These are phyloP conservation scores for Anthopleura xanthogrammica DNA, from an alignment of 92 coral and sea anemone genomes.

Conservation along the genomic window DNA sequence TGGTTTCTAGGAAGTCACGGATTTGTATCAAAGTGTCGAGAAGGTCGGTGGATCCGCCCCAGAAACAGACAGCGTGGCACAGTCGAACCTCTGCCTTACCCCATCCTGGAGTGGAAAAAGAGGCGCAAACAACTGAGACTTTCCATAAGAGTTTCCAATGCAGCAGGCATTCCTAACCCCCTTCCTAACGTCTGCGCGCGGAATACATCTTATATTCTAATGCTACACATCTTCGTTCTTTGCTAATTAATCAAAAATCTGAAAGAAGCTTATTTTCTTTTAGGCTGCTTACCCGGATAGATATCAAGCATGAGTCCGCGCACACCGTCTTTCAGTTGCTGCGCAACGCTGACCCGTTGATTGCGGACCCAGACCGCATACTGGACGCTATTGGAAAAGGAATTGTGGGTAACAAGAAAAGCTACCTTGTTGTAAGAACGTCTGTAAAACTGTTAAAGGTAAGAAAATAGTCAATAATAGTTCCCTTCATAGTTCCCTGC, in stretches of 20 bases:
- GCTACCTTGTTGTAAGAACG: slow-evolving; percentile 95
- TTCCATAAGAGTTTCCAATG: too few relatives aligned
- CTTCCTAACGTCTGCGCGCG: too few relatives aligned
- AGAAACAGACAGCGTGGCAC: slow-evolving; percentile 86
- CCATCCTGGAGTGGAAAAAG: slow-evolving; percentile 68
- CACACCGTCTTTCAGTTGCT: slow-evolving; percentile 87
- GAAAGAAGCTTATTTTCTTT: background rate
- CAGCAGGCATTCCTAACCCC: too few relatives aligned
- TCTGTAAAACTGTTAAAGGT: slow-evolving; percentile 54
- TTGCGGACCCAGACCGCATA: slow-evolving; percentile 94
- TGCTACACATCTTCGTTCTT: too few relatives aligned
- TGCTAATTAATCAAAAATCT: too few relatives aligned
- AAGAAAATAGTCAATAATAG: background rate
- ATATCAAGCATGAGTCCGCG: slow-evolving; percentile 98
- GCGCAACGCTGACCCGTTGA: slow-evolving; percentile 74
- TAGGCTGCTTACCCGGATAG: slow-evolving; percentile 62
- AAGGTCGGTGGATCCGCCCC: slow-evolving; percentile 90
- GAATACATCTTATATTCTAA: too few relatives aligned
- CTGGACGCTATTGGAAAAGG: slow-evolving; percentile 66
- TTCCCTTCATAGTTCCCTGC: too few relatives aligned
- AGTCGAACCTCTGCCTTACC: slow-evolving; percentile 77
- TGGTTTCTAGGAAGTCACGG: slow-evolving; percentile 67
- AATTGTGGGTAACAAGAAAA: slow-evolving; percentile 91
- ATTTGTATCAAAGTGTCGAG: slow-evolving; percentile 72
- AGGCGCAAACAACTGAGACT: too few relatives aligned